Evolutionary conservation across 2,888 invertebrate species (phyloP), one percentile per base, ranked within the genome.

Genomic region (Cosmia pyralina): DNA sequence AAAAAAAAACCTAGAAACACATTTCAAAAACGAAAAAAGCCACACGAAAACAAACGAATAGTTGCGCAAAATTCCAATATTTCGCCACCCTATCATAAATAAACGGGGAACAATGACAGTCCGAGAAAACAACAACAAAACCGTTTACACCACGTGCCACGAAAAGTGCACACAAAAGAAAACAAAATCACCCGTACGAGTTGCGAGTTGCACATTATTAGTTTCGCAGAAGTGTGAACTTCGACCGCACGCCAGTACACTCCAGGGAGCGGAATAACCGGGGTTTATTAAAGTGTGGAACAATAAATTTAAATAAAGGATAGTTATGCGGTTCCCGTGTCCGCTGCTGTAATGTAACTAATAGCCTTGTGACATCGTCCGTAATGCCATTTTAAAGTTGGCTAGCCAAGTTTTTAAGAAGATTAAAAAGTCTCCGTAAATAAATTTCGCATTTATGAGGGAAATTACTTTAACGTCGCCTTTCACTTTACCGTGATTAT

Each of bases 231-330:
- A 87, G 85, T 83, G 82, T 79, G 80, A 71, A 75, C 68, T 82
- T 82, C 82, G 83, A 85, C 81, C 85, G 85, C 64, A 84, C 69
- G 72, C 91, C 92, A 91, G 85, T 86, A 89, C 89, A 87, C 93
- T 92, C 85, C 78, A 82, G 86, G 90, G 88, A 89, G 87, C 88
- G 88, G 85, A 87, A 87, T 88, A 86, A 88, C 89, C 89, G 89
- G 88, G 89, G 89, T 89, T 92, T 89, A 93, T 93, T 94, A 94
- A 94, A 94, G 93, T 92, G 92, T 89, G 89, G 87, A 86, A 93
- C 92, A 90, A 94, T 95, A 96, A 95, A 95, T 95, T 94, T 94
- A 90, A 95, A 95, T 95, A 95, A 94, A 93, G 91, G 91, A 93
- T 95, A 94, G 95, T 95, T 94, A 93, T 94, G 94, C 92, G 92